phyloP scores from a whole-genome alignment of 2,113 vertebrate genomes.

The Grammomys surdaster region DNA sequence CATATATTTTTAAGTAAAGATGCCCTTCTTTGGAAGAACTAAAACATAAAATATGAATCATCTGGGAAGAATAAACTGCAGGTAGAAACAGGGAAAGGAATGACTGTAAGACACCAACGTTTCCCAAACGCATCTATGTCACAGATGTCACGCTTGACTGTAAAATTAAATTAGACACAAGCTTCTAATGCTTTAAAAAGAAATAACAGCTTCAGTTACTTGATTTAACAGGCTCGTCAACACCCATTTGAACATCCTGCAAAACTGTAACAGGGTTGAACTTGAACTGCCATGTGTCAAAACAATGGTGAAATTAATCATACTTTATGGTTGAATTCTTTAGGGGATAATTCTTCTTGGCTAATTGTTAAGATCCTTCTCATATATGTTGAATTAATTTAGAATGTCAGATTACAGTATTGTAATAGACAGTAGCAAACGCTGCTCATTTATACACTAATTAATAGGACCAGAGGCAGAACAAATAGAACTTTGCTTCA shows the following conservation, averaged over 20 bases:
- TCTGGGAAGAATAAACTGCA: neutral
- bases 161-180: neutral
- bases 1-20: neutral
- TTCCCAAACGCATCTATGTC: neutral
- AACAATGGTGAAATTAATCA: neutral
- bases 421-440: neutral
- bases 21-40: neutral
- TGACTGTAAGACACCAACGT: neutral
- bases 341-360: neutral
- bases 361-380: neutral
- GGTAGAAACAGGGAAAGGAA: neutral
- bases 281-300: neutral
- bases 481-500: neutral
- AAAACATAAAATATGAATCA: neutral
- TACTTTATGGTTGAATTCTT: neutral
- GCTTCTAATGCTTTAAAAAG: neutral
- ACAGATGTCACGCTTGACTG: neutral
- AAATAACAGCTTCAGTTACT: neutral
- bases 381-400: neutral
- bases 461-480: neutral
- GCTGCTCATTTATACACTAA: rapidly evolving
- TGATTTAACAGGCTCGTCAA: neutral
- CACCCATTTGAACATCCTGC: neutral
- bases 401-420: neutral
- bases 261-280: neutral